Conservation (phyloP, 2,113 vertebrate species). For the Passer domesticus region DNA sequence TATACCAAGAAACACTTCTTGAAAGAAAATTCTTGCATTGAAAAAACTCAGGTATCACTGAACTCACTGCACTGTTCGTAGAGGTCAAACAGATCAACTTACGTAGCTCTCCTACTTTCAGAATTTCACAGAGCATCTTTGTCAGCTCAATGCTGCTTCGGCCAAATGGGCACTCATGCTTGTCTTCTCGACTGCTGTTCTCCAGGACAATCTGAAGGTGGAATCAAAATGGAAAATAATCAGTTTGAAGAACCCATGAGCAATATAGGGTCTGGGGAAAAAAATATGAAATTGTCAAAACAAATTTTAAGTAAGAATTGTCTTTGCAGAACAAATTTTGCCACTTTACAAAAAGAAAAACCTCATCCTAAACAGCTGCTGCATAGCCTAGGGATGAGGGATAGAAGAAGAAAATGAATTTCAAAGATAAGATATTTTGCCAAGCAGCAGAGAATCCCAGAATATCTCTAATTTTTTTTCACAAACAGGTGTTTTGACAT, state of each 20-base stretch:
- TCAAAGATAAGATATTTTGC: background rate
- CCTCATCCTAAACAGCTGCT: background rate
- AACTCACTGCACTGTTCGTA: background rate
- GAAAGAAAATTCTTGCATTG: background rate
- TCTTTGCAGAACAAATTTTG: background rate
- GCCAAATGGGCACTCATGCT: conserved; percentile 97
- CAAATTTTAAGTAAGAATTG: background rate
- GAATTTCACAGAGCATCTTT: conserved; percentile 97
- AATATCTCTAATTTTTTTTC: background rate
- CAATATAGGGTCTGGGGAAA: background rate
- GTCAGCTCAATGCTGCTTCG: conserved; percentile 98
- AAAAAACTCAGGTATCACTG: background rate
- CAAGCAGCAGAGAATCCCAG: background rate
- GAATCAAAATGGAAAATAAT: background rate
- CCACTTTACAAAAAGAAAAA: background rate
- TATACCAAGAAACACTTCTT: fast-evolving
- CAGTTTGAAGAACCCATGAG: background rate
- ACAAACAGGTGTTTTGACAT: background rate
- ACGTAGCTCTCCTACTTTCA: conserved; percentile 98
- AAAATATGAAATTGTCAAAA: background rate
- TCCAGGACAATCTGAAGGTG: conserved; percentile 91
- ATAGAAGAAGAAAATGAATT: background rate
- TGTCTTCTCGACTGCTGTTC: conserved; percentile 98
- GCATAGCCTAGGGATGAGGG: background rate
- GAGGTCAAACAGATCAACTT: conserved; percentile 72